Base-by-base conservation (phyloP, 2,113 vertebrate species). In the Apaloderma vittatum region DNA sequence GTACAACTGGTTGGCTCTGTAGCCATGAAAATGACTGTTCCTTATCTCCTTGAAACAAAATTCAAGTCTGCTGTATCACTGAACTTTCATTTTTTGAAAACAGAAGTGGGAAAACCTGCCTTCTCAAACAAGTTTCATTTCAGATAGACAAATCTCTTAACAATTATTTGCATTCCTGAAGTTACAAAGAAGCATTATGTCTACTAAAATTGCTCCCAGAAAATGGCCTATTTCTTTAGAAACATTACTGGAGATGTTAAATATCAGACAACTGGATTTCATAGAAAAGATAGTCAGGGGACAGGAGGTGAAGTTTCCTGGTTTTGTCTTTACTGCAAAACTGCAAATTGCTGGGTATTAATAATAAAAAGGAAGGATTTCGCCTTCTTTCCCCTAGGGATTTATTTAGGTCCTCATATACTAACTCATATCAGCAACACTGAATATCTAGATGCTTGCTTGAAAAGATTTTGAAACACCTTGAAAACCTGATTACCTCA, bases 11-110 rank as follows among this genome's bases (percentile, higher is more conserved):
- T 93, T 88, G 23, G 86, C 85, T 93, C 78, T 93, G 90, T 27
- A 93, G 93, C 94, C 63, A 23, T 86, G 62, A 58, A 75, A 78
- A 97, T 94, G 85, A 29, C 65, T 76, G n/a, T 67, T 92, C 58
- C 72, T 71, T 49, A 23, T 67, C 34, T 91, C 76, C 71, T 82
- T 45, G 86, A 90, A 96, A 94, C n/a, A 96, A 94, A 95, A 94
- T 70, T 22, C 78, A 92, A 94, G 43, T 62, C 58, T 77, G 46
- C 76, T 93, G 15, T 80, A 89, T 61, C n/a, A 37, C 24, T 62
- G 72, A 86, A 54, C 77, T 88, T 63, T 93, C 70, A 49, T 86
- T 92, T 94, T 86, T 89, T 89, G 58, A 88, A 86, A 95, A 70
- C 40, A 7, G 26, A 95, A 52, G 24, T 79, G 29, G 95, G 91